Evolutionary conservation across 2,888 invertebrate genomes (phyloP).

Genomic region (Platycheirus albimanus): DNA sequence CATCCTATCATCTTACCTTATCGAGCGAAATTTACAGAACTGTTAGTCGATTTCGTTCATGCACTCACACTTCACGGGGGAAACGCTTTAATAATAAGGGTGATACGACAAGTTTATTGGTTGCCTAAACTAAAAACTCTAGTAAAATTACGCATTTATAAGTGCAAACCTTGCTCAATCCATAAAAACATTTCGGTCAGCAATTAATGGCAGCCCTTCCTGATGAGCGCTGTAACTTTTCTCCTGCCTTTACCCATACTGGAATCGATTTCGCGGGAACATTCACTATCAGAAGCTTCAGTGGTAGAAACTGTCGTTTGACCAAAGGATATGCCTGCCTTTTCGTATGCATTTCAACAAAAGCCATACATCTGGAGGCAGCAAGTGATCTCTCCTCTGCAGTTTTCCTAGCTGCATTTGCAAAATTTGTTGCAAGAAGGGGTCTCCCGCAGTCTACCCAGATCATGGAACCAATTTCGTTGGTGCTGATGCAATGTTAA

Average conservation of each 20-base stretch:
- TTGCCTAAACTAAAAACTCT: too few relatives aligned
- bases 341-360: constrained; percentile 25
- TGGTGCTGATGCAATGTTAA: background rate
- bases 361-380: constrained; percentile 14
- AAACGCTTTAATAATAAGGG: background rate
- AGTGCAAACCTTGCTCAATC: too few relatives aligned
- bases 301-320: constrained; percentile 17
- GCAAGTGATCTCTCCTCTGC: background rate
- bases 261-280: constrained; percentile 27
- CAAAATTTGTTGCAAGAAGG: background rate
- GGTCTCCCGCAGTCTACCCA: too few relatives aligned
- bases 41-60: constrained; percentile 2
- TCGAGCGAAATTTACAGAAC: background rate
- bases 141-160: too few relatives aligned
- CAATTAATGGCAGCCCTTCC: background rate
- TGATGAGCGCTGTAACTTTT: background rate
- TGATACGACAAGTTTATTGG: background rate
- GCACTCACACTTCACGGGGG: background rate
- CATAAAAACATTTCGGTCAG: too few relatives aligned
- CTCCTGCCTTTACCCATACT: background rate
- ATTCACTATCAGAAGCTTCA: constrained; percentile 6
- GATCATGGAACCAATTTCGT: too few relatives aligned
- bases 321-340: constrained; percentile 32
- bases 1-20: background rate
- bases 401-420: constrained; percentile 17